Evolutionary conservation across 2,113 vertebrate species (phyloP).

Genomic region (Xiphophorus maculatus): DNA sequence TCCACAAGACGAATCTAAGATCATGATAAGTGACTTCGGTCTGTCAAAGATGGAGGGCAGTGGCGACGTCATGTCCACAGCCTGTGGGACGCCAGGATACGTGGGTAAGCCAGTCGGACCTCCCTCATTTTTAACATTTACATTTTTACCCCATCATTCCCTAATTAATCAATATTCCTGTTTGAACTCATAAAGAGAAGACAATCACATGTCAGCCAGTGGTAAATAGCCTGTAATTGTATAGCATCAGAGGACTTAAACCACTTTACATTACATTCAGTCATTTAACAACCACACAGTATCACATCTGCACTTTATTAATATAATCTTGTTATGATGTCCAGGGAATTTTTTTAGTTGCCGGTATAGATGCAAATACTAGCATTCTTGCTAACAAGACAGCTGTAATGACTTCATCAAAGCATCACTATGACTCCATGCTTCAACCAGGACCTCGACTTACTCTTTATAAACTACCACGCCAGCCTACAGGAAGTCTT

Average conservation of each 20-base stretch:
- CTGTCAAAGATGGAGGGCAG: constrained; percentile 76
- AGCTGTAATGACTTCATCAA: not conserved
- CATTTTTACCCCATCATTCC: not conserved
- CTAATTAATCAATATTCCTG: not conserved
- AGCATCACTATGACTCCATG: not conserved
- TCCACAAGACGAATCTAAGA: constrained; percentile 72
- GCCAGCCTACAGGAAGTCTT: not conserved
- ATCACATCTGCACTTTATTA: not conserved
- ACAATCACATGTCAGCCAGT: too few relatives aligned
- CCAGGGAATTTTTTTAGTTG: too few relatives aligned
- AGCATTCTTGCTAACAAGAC: not conserved
- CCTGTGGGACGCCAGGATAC: constrained; percentile 74
- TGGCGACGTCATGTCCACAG: constrained; percentile 74
- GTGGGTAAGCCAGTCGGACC: constrained; percentile 54
- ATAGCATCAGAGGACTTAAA: too few relatives aligned
- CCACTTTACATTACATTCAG: too few relatives aligned
- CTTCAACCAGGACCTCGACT: not conserved
- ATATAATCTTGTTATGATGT: not conserved
- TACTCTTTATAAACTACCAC: not conserved
- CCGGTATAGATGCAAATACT: too few relatives aligned
- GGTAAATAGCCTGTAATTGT: too few relatives aligned
- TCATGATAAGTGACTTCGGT: constrained; percentile 77
- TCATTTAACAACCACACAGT: too few relatives aligned
- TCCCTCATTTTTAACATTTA: not conserved
- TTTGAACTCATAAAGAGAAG: too few relatives aligned